Evolutionary conservation across 2,797 vertebrate genomes (phyloP).

Genomic region (Squalus acanthias): DNA sequence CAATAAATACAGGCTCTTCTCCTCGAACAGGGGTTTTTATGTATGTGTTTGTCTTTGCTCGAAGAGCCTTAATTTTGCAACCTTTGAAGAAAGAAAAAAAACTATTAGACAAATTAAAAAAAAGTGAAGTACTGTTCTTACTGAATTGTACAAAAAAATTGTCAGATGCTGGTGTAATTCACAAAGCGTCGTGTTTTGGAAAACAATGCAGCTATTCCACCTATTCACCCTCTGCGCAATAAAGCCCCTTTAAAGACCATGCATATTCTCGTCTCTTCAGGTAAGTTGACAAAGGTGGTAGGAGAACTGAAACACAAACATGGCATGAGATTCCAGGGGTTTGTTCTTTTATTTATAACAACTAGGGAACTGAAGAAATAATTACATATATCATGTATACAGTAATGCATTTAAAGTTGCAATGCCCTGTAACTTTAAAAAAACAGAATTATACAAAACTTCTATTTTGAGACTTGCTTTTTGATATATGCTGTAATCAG

Average conservation of each 20-base stretch:
- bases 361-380: background rate
- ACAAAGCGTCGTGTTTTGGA: background rate
- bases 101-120: background rate
- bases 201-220: background rate
- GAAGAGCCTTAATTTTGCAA: slow-evolving; percentile 94
- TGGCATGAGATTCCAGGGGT: background rate
- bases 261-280: background rate
- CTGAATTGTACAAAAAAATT: background rate
- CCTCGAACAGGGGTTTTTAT: slow-evolving; percentile 96
- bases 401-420: background rate
- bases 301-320: background rate
- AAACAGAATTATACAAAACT: background rate
- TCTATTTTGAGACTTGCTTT: background rate
- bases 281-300: background rate
- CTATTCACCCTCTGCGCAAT: background rate
- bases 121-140: background rate
- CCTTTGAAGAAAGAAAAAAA: slow-evolving; percentile 54
- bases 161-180: background rate
- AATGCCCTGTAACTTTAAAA: background rate
- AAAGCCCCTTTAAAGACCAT: background rate
- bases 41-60: slow-evolving; percentile 95
- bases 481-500: background rate
- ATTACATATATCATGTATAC: background rate
- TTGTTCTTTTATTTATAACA: background rate
- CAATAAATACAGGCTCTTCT: slow-evolving; percentile 89